A percentile compares a stretch with the other conserved stretches of the same genome.
These are phyloP conservation scores for Allygus modestus DNA, from an alignment of 2,888 invertebrate genomes.

Conservation along the genomic window DNA sequence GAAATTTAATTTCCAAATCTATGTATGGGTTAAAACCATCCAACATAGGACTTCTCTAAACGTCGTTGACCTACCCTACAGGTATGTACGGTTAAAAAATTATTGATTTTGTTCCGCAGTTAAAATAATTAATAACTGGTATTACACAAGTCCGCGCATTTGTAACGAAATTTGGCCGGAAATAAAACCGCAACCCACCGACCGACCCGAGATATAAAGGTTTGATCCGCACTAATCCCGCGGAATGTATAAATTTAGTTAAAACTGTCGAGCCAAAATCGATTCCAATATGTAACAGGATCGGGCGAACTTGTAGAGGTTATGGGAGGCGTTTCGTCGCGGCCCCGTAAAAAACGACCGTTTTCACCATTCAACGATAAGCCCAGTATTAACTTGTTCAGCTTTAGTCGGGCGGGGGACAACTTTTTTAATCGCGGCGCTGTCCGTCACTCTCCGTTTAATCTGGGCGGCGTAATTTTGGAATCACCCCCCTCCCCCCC, in stretches of 20 bases:
- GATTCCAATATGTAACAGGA: constrained; percentile 38
- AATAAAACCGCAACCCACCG: background rate
- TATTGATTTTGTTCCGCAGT: no score
- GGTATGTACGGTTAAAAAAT: no score
- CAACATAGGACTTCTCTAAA: no score
- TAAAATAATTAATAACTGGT: background rate
- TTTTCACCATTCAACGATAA: constrained; percentile 51
- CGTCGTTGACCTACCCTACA: no score
- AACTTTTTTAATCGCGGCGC: constrained; percentile 53
- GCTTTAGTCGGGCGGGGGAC: constrained; percentile 39
- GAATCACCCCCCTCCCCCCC: background rate
- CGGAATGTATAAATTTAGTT: constrained; percentile 30
- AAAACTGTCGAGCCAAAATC: constrained; percentile 29
- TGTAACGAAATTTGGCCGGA: background rate
- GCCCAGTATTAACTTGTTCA: constrained; percentile 49
- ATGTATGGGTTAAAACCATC: no score
- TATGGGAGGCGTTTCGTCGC: background rate
- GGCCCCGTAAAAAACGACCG: constrained; percentile 40
- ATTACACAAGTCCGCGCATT: background rate
- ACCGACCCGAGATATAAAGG: background rate
- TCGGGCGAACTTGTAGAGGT: background rate
- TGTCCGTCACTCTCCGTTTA: constrained; percentile 47
- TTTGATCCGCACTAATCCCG: constrained; percentile 14
- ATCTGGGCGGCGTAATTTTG: constrained; percentile 20
- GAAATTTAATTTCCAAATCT: no score